Evolutionary conservation across 2,888 invertebrate species (phyloP).

Genomic region (Drosophila dives): DNA sequence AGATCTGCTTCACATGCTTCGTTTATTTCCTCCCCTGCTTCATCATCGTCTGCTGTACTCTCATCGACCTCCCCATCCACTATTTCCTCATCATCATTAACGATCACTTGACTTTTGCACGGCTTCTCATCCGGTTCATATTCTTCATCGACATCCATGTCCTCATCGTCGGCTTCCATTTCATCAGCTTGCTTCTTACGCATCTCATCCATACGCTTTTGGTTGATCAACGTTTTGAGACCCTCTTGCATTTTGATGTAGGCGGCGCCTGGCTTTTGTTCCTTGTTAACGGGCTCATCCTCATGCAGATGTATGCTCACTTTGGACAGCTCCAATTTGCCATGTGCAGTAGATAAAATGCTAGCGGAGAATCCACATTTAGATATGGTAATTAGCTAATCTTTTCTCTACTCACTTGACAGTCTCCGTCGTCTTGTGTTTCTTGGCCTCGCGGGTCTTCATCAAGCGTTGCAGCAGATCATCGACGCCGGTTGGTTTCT

Average conservation of each 20-base stretch:
- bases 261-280: conserved; percentile 89
- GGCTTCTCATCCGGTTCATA: conserved; percentile 76
- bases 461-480: conserved; percentile 90
- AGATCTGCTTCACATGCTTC: conserved; percentile 34
- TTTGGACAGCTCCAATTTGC: conserved; percentile 84
- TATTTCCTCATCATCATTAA: conserved; percentile 66
- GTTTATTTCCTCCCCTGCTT: conserved; percentile 54
- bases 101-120: conserved; percentile 36
- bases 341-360: conserved; percentile 84
- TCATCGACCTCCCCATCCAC: conserved; percentile 73
- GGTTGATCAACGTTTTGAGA: conserved; percentile 89
- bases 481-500: conserved; percentile 87
- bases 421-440: conserved; percentile 86
- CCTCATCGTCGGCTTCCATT: conserved; percentile 83
- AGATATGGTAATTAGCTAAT: neutral
- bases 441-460: conserved; percentile 88
- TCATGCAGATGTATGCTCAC: conserved; percentile 74
- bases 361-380: conserved; percentile 73
- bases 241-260: conserved; percentile 89
- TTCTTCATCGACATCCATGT: conserved; percentile 75
- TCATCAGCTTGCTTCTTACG: conserved; percentile 86
- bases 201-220: conserved; percentile 89
- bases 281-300: conserved; percentile 70
- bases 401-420: conserved; percentile 73
- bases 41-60: conserved; percentile 85